These are phyloP conservation scores for Steromphala cineraria DNA, from an alignment of 2,888 invertebrate genomes.

Conservation along the genomic window DNA sequence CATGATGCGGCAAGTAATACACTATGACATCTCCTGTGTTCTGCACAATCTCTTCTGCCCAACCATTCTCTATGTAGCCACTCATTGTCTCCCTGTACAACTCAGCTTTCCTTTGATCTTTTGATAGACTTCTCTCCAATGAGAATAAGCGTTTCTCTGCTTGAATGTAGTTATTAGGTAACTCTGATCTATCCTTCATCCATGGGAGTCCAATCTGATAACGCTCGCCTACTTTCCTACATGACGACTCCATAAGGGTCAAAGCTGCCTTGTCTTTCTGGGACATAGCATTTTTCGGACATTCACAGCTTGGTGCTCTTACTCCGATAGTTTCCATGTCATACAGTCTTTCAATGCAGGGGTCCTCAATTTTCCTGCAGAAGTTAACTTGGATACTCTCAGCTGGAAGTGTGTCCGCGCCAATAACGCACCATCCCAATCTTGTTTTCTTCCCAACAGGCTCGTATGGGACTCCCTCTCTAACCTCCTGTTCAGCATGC, in stretches of 20 bases:
- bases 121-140: slow-evolving; percentile 18
- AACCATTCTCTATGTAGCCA: slow-evolving; percentile 22
- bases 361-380: slow-evolving; percentile 1
- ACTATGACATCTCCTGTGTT: background rate
- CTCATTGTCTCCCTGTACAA: slow-evolving; percentile 5
- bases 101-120: background rate
- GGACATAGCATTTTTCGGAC: background rate
- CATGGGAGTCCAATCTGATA: slow-evolving; percentile 20
- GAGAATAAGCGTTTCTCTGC: slow-evolving; percentile 14
- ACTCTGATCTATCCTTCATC: slow-evolving; percentile 13
- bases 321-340: slow-evolving; percentile 24
- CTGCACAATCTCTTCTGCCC: background rate
- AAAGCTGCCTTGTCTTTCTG: background rate
- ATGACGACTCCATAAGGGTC: background rate
- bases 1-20: slow-evolving; percentile 19
- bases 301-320: slow-evolving; percentile 14
- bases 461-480: slow-evolving; percentile 18
- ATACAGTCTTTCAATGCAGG: slow-evolving; percentile 16
- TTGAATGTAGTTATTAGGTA: slow-evolving; percentile 23
- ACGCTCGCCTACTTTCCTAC: background rate
- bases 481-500: slow-evolving; percentile 16
- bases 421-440: slow-evolving; percentile 30
- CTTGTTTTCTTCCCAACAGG: slow-evolving; percentile 20
- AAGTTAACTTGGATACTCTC: slow-evolving; percentile 13
- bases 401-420: slow-evolving; percentile 15